Evolutionary conservation across 2,113 vertebrate genomes (phyloP), one percentile per base, ranked within the genome.

Genomic region (Saccopteryx bilineata): DNA sequence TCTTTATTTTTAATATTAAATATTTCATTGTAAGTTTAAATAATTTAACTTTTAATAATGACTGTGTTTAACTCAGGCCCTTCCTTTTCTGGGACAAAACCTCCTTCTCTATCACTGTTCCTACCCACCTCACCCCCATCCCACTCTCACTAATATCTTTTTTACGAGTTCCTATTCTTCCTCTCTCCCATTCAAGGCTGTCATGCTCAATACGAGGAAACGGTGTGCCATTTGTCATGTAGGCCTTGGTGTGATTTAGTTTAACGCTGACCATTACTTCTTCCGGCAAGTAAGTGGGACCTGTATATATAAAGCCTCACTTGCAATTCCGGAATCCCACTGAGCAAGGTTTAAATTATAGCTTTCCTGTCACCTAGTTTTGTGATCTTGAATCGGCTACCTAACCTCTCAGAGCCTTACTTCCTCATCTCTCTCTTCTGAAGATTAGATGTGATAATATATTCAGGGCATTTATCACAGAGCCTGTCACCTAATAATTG

Each of bases 241-340:
- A 13, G 11, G 13, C 11, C 5, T 58, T 82, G 10, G 31, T 60
- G 19, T 52, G 60, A 87, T 60, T 75, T 13, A 31, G 31, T 33
- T 76, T 23, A 81, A 76, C 18, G 90, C 68, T 31, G 48, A 69
- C 7, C 23, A 14, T 15, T 26, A 33, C 39, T 78, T 96, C 75
- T 56, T 78, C 65, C 46, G 69, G 31, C 71, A 54, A 69, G 54
- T 65, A 60, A 50, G 26, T 72, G n/a, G 28, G 54, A 65, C 48
- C 90, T 71, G 7, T 60, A 78, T 23, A 13, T 48, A 13, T 48
- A 52, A 87, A n/a, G 24, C 11, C 68, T 91, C 61, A 17, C 19
- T 66, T 46, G 46, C 86, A 68, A 61, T 87, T 83, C 65, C 60
- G 39, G 83, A 91, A 66, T 93, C 60, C n/a, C n/a, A 46, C 15